Conservation (phyloP, 2,888 invertebrate genomes). For the Augochlorella aurata region DNA sequence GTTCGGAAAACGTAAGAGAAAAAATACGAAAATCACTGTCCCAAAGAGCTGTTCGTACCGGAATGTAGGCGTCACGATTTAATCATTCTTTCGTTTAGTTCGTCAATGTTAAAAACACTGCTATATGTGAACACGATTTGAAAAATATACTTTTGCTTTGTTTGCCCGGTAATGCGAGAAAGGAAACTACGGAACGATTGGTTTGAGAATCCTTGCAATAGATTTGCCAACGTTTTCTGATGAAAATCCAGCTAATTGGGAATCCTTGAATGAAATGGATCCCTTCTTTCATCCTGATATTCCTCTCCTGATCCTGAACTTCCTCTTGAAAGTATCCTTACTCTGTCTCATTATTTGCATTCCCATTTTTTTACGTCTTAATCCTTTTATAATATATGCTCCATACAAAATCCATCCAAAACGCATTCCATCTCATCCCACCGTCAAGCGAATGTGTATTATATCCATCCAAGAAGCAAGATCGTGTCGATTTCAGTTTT, state of each 20-base stretch:
- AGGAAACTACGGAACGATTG: constrained; percentile 56
- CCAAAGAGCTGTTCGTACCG: constrained; percentile 39
- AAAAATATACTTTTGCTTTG: constrained; percentile 19
- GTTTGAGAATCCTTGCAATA: constrained; percentile 66
- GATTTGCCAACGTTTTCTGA: constrained; percentile 73
- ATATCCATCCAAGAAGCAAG: constrained; percentile 82
- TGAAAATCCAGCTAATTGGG: constrained; percentile 72
- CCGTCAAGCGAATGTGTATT: constrained; percentile 78
- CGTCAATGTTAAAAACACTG: constrained; percentile 53
- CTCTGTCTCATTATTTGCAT: constrained; percentile 65
- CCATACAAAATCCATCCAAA: constrained; percentile 74
- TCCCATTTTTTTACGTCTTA: constrained; percentile 63
- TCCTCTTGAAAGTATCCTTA: constrained; percentile 72
- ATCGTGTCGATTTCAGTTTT: constrained; percentile 82
- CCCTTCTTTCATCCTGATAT: constrained; percentile 61
- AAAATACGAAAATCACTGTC: constrained; percentile 40
- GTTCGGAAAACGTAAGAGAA: constrained; percentile 47
- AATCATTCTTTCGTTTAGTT: constrained; percentile 28
- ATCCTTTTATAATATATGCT: constrained; percentile 76
- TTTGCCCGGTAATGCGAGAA: constrained; percentile 41
- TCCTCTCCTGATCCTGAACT: constrained; percentile 74
- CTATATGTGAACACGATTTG: constrained; percentile 47
- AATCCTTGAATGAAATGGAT: constrained; percentile 70
- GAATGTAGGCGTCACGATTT: constrained; percentile 20
- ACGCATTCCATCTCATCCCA: constrained; percentile 76